Evolutionary conservation across 2,797 vertebrate species (phyloP), one percentile per base, ranked within the genome.

Genomic region (Pseudochirops cupreus): DNA sequence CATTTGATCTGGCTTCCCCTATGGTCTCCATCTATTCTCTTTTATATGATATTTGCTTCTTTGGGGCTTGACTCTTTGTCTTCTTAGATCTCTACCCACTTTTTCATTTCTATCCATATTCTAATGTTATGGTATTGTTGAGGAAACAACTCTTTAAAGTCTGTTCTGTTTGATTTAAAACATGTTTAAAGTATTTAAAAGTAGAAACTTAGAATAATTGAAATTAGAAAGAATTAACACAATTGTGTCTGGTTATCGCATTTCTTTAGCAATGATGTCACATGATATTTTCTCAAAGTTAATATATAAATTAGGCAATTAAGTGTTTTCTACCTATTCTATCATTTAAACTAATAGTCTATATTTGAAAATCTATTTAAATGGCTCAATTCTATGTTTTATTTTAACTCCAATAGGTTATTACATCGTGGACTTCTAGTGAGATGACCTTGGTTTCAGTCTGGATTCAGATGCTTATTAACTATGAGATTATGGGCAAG

Each of bases 161-260:
- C 67, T 21, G 0, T 2, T 39, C 67, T 82, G 18, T 21, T 46
- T n/a, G n/a, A 39, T 46, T 46, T 21, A 82, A 82, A 18, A 46
- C 2, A 24, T 82, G 21, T 82, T 26, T 82, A 46, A 26, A 46
- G 74, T 46, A 2, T 46, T 46, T 46, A 82, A 21, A 96, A 96
- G 74, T 50, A 94, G 74, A 96, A 92, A 94, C 91, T 95, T 95
- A 96, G n/a, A 87, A 31, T 52, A 92, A 46, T 0, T 93, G 33
- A 95, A 96, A 96, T 2, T 46, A 5, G 53, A 92, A 14, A 33
- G 94, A 90, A 94, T 53, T 67, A 53, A 95, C 67, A 4, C n/a
- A 94, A 74, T 56, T 96, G 14, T 94, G 56, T 21, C 91, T 58
- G 57, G 31, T 0, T 6, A 0, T 93, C 33, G n/a, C 52, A 92